Evolutionary conservation across 2,888 invertebrate genomes (phyloP).

Genomic region (Metallyticus violacea): DNA sequence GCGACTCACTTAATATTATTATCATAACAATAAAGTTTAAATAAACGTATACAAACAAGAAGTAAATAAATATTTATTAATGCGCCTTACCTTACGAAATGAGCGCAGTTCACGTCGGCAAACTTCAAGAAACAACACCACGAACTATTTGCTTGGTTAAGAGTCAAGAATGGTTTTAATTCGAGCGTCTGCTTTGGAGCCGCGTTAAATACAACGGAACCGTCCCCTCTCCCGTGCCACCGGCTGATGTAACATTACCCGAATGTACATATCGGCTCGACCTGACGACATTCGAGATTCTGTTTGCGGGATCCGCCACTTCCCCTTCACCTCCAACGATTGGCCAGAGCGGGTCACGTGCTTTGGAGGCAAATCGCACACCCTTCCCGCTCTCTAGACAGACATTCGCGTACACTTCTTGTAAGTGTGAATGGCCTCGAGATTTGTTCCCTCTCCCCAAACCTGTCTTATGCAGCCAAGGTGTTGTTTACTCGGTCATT

Average conservation of each 20-base stretch:
- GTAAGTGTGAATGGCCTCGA: neutral
- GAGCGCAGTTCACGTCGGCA: neutral
- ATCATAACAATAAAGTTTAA: too few relatives aligned
- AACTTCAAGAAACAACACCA: neutral
- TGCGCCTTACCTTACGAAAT: neutral
- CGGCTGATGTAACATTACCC: conserved; percentile 6
- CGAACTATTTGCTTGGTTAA: neutral
- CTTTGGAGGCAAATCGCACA: neutral
- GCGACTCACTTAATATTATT: too few relatives aligned
- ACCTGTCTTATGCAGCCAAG: too few relatives aligned
- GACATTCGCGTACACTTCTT: too few relatives aligned
- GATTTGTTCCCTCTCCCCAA: too few relatives aligned
- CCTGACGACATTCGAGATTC: neutral
- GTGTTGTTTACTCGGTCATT: too few relatives aligned
- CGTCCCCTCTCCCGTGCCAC: neutral
- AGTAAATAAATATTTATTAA: too few relatives aligned
- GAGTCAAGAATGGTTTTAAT: neutral
- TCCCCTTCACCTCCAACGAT: neutral
- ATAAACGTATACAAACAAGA: too few relatives aligned
- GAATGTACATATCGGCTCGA: too few relatives aligned
- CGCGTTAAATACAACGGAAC: neutral
- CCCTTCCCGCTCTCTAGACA: neutral
- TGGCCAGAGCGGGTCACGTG: neutral
- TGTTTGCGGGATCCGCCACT: neutral
- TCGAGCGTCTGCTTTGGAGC: neutral